Conservation (phyloP, 1,140 invertebrate species). For the Mizuhopecten yessoensis region DNA sequence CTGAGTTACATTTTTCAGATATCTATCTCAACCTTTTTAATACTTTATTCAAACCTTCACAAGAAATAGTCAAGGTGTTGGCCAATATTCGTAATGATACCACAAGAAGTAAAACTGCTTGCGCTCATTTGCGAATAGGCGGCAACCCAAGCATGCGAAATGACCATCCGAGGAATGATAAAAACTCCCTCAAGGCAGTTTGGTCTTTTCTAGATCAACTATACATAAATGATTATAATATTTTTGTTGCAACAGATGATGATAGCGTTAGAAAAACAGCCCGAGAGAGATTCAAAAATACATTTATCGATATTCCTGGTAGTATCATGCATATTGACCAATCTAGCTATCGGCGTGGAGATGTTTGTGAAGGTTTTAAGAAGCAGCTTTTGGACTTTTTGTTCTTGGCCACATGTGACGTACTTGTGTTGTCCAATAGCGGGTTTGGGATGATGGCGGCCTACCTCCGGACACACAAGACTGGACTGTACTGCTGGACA, state of each 20-base stretch:
- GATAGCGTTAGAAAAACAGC: not conserved
- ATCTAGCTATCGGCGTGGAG: not conserved
- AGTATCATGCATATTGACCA: slow-evolving; percentile 12
- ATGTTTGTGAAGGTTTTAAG: slow-evolving; percentile 5
- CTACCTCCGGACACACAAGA: not conserved
- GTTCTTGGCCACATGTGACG: not conserved
- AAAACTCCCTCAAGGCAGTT: not conserved
- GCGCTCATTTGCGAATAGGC: not conserved
- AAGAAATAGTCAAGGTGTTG: not conserved
- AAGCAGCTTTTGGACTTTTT: not conserved
- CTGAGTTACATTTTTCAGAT: not conserved
- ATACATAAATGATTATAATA: not conserved
- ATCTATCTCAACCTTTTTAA: not conserved
- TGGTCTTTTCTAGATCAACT: not conserved
- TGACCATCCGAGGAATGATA: not conserved
- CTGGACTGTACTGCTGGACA: not conserved
- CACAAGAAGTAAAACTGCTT: not conserved
- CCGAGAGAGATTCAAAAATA: not conserved
- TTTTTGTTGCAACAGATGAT: not conserved
- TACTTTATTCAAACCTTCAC: not conserved
- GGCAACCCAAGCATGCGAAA: not conserved
- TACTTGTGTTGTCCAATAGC: not conserved
- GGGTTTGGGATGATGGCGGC: slow-evolving; percentile 15
- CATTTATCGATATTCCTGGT: not conserved
- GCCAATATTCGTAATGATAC: not conserved